phyloP scores from a whole-genome alignment of 53 echinoderm and acorn worm species.

The Holothuria leucospilota region DNA sequence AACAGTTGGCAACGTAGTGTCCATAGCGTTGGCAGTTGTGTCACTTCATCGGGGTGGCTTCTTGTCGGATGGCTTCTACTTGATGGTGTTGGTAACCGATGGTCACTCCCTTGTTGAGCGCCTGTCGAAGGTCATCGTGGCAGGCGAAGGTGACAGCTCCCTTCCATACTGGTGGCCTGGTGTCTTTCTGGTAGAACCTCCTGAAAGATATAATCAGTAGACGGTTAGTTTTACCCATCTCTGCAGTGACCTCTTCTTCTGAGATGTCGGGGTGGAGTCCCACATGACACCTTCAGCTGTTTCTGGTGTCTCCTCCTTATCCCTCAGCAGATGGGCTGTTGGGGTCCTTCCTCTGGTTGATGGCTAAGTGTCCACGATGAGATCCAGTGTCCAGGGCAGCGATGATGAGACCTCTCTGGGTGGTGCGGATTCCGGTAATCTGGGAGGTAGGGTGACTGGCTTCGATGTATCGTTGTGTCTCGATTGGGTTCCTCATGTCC shows the following conservation, averaged over 20 bases:
- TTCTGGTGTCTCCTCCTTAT: not conserved
- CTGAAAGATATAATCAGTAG: not conserved
- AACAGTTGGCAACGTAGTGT: not conserved
- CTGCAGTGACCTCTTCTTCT: not conserved
- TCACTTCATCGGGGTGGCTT: not conserved
- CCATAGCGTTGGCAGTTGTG: slow-evolving; percentile 40
- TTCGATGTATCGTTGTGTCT: not conserved
- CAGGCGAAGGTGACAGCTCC: not conserved
- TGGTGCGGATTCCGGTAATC: not conserved
- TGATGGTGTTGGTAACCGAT: not conserved
- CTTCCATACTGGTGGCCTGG: slow-evolving; percentile 9
- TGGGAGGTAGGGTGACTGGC: not conserved
- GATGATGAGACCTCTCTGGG: not conserved
- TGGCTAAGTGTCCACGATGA: not conserved
- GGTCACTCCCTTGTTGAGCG: not conserved
- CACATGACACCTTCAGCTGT: not conserved
- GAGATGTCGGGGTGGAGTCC: slow-evolving; percentile 1
- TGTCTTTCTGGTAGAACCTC: not conserved
- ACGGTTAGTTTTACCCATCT: not conserved
- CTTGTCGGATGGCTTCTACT: not conserved
- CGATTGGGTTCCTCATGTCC: no score
- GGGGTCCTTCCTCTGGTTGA: not conserved
- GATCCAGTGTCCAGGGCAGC: not conserved
- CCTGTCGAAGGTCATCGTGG: not conserved
- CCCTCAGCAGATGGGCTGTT: not conserved